A percentile compares a stretch with the other conserved stretches of the same genome.
Conservation (phyloP, 2,888 invertebrate genomes). For the Stenurella melanura region DNA sequence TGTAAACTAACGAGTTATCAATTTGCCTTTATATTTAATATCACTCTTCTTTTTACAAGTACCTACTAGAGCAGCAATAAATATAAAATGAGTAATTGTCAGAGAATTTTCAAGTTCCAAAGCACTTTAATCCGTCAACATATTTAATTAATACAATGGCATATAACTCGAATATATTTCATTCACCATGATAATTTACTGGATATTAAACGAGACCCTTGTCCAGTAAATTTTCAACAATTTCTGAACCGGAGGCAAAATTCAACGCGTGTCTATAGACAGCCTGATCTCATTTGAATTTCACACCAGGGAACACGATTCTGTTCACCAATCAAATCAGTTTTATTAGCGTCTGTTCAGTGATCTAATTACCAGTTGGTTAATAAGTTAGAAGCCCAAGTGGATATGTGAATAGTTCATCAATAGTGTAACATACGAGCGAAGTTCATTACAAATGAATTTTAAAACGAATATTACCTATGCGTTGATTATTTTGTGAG, state of each 20-base stretch:
- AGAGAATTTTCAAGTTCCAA: not conserved
- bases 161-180: slow-evolving; percentile 1
- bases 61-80: not conserved
- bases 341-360: slow-evolving; percentile 56
- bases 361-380: slow-evolving; percentile 56
- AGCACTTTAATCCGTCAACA: not conserved
- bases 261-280: slow-evolving; percentile 44
- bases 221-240: slow-evolving; percentile 2
- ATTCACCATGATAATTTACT: not conserved
- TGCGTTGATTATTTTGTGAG: slow-evolving; percentile 4
- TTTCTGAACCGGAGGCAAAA: slow-evolving; percentile 34
- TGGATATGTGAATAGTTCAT: slow-evolving; percentile 42
- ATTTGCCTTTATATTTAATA: too few species aligned
- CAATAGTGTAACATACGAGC: slow-evolving; percentile 28
- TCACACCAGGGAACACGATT: slow-evolving; percentile 53
- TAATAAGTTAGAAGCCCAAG: slow-evolving; percentile 52
- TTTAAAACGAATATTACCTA: slow-evolving; percentile 16
- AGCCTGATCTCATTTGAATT: slow-evolving; percentile 58
- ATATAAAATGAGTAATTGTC: not conserved
- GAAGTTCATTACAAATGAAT: slow-evolving; percentile 16
- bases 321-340: slow-evolving; percentile 59
- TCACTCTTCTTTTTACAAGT: too few species aligned
- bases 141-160: not conserved
- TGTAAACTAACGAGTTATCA: too few species aligned
- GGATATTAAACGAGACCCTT: slow-evolving; percentile 21